Conservation (phyloP, 2,888 invertebrate species). For the Ectobius pallidus region DNA sequence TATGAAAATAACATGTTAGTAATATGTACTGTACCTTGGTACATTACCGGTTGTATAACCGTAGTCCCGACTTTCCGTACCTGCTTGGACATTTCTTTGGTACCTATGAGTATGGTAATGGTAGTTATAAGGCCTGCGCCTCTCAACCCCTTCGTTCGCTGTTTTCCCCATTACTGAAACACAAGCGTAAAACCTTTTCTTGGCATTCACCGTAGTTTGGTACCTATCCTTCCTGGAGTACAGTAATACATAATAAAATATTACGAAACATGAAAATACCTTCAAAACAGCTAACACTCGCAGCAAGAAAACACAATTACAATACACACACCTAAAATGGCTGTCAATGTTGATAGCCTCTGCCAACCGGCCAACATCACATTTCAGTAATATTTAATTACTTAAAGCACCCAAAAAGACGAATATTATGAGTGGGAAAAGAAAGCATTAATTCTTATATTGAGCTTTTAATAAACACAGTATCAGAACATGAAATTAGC, state of each 20-base stretch:
- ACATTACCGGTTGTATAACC: slow-evolving; percentile 17
- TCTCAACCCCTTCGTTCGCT: slow-evolving; percentile 3
- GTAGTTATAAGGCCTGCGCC: slow-evolving; percentile 20
- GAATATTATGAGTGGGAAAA: too few species aligned
- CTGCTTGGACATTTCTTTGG: slow-evolving; percentile 15
- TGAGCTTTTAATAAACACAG: too few species aligned
- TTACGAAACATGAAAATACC: neutral
- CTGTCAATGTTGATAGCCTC: neutral
- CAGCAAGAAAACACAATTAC: neutral
- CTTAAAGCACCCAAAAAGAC: too few species aligned
- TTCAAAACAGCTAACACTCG: neutral
- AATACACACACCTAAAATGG: neutral
- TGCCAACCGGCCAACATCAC: too few species aligned
- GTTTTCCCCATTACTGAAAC: slow-evolving; percentile 23
- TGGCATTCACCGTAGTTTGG: neutral
- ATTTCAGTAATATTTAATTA: too few species aligned
- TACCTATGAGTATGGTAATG: too few species aligned
- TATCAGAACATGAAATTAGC: too few species aligned
- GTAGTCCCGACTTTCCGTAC: neutral
- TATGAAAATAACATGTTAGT: neutral
- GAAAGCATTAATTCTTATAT: too few species aligned
- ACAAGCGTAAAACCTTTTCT: slow-evolving; percentile 6
- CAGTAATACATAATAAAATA: neutral
- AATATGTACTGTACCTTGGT: slow-evolving; percentile 26
- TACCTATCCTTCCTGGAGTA: neutral